Base-by-base conservation (phyloP, 2,797 vertebrate species). In the Artibeus jamaicensis region DNA sequence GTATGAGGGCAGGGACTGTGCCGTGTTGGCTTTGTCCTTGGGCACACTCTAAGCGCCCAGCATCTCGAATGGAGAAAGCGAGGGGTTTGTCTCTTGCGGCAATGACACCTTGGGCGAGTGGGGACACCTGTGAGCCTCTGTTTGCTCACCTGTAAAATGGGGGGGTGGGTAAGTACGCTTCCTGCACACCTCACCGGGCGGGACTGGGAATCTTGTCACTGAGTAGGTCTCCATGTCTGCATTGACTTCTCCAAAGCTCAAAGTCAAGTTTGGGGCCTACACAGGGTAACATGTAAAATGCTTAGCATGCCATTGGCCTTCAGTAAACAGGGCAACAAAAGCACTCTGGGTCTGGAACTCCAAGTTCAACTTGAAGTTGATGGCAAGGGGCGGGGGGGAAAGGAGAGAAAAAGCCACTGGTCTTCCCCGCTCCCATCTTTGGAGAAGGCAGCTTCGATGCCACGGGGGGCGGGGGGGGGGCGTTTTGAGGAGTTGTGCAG, bases 11-110 rank as follows among this genome's bases (percentile, higher is more conserved):
- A 6, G 70, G 48, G n/a, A 65, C 59, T 0, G 5, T 46, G 39
- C 3, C 2, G 0, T 39, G 34, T 4, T 1, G 37, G 37, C 44
- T 70, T 18, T 42, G 85, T 3, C 4, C 22, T 1, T 4, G 39
- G 32, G 14, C 29, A 1, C n/a, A 1, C 18, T 1, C 9, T 3
- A 9, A 44, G 42, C 2, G 24, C 39, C 71, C 7, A 5, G 15
- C 12, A 0, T 1, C 1, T 2, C 3, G 34, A 22, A 39, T 8
- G 15, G 57, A 73, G 32, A 70, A 26, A 26, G 55, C 4, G 21
- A 26, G 32, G 62, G 73, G 53, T 55, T 50, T 44, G 53, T 73
- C 87, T 9, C 0, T 24, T n/a, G 29, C 42, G 7, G 34, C 84
- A 32, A 57, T 3, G 53, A 70, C 32, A 57, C 73, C 48, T 18